These are phyloP conservation scores for Dendrolimus houi DNA, from an alignment of 2,888 invertebrate genomes.

Conservation along the genomic window DNA sequence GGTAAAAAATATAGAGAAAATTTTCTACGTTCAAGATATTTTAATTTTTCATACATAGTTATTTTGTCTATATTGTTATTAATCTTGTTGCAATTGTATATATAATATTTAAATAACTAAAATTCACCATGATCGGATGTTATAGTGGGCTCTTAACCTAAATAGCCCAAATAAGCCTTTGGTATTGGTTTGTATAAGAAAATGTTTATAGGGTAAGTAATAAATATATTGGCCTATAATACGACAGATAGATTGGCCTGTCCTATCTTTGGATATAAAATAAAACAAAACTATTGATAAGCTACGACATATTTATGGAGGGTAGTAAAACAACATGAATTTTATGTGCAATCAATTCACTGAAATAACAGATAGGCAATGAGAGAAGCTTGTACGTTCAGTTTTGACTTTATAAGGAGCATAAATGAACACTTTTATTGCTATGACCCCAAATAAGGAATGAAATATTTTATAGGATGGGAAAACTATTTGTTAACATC, in stretches of 20 bases:
- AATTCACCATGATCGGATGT: no score
- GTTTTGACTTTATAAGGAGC: background rate
- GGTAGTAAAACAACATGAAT: background rate
- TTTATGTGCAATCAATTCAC: background rate
- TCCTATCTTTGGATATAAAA: background rate
- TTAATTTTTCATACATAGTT: no score
- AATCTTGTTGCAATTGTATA: no score
- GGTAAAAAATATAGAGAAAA: no score
- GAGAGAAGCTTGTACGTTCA: background rate
- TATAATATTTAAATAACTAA: no score
- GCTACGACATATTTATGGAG: conserved; percentile 4
- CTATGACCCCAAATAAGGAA: background rate
- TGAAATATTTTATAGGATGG: background rate
- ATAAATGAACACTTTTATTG: background rate
- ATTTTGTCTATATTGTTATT: no score
- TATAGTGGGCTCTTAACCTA: no score
- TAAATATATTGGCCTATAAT: no score
- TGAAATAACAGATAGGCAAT: background rate
- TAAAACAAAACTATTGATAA: background rate
- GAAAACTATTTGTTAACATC: background rate
- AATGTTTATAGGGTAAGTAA: no score
- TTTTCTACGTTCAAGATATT: no score
- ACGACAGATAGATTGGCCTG: no score
- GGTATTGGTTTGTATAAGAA: background rate
- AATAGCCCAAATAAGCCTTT: no score